Evolutionary conservation across 1,140 invertebrate genomes (phyloP), one percentile per base, ranked within the genome.

Genomic region (Pseudomyrmex pallidus): DNA sequence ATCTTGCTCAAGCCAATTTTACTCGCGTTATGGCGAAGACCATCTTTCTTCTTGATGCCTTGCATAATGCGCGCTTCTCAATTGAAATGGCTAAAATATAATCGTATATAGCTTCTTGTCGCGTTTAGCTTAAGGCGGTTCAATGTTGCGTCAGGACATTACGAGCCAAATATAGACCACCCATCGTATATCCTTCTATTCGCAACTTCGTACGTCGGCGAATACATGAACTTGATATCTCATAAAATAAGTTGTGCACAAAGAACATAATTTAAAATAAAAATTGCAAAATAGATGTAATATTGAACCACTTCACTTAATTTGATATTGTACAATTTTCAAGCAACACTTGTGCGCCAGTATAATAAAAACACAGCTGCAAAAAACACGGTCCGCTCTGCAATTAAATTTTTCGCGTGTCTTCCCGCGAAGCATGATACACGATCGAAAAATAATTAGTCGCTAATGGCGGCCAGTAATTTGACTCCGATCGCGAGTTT

Each of bases 401-500:
- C 78, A 87, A 87, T 87, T 87, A 87, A 87, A 84, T 87, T 87
- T 84, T 66, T 35, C 50, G 5, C 17, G 56, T 48, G 25, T 87
- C 61, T 80, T 13, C 50, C 56, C 63, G 56, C 64, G 25, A 86
- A 46, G 56, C 25, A 35, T 64, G 59, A 84, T 80, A 48, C 74
- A 56, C 66, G 86, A 87, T 87, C 73, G 85, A 84, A 61, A 57
- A 17, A 80, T 88, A 88, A 88, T 88, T 88, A 87, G 52, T 59
- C 25, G 63, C 83, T 88, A 87, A 87, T 74, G 59, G 50, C 46
- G 22, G 17, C 25, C 72, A 46, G 35, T 35, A 35, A 35, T 35
- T 35, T 35, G 35, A 35, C 12, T 17, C 54, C 2, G 10, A 50
- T 20, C 35, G 35, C 35, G 48, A 25, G 63, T 88, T 87, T 73